A percentile compares a stretch with the other conserved stretches of the same genome.
Conservation (phyloP, 2,797 vertebrate species). For the Choloepus didactylus region DNA sequence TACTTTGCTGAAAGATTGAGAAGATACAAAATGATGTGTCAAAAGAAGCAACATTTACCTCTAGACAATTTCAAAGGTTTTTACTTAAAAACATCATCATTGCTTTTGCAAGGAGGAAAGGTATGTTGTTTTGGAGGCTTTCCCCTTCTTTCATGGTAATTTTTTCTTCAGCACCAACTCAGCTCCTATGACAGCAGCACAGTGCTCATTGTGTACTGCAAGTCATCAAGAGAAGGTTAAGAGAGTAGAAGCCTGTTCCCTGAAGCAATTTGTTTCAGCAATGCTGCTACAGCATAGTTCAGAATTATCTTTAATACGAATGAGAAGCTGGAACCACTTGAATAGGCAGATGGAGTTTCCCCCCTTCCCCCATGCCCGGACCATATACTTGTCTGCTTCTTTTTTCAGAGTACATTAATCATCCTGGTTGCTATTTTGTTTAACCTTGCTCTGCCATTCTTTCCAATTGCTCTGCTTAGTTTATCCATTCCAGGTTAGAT, state of each 20-base stretch:
- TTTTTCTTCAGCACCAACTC: background rate
- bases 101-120: background rate
- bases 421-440: conserved; percentile 74
- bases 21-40: background rate
- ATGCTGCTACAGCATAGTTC: conserved; percentile 75
- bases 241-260: conserved; percentile 72
- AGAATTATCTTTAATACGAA: conserved; percentile 84
- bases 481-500: conserved; percentile 53
- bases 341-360: conserved; percentile 80
- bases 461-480: conserved; percentile 64
- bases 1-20: background rate
- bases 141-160: conserved; percentile 7
- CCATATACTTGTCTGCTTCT: conserved; percentile 73
- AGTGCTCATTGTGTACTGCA: conserved; percentile 44
- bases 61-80: background rate
- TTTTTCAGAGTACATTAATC: conserved; percentile 73
- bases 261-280: conserved; percentile 82
- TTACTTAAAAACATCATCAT: conserved; percentile 41
- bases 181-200: conserved; percentile 57
- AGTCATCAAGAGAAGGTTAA: conserved; percentile 59
- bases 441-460: conserved; percentile 64
- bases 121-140: background rate
- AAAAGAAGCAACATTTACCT: conserved; percentile 14
- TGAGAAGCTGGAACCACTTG: conserved; percentile 85
- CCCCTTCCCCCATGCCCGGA: background rate